phyloP scores from a whole-genome alignment of 2,888 invertebrate species.

The Tenthredo livida region DNA sequence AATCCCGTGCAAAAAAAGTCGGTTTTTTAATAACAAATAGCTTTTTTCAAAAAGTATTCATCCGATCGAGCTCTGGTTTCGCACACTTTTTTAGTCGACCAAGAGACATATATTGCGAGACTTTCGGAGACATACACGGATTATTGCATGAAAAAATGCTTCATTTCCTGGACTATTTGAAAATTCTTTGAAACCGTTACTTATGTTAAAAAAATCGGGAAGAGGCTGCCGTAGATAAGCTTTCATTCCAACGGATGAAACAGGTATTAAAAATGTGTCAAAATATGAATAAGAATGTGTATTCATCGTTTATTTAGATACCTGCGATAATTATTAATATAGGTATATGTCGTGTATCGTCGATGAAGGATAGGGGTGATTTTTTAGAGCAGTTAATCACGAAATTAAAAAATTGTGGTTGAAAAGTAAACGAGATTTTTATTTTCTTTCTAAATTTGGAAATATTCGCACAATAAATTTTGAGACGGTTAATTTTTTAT shows the following conservation, averaged over 20 bases:
- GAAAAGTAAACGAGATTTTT: background rate
- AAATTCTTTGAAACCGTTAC: background rate
- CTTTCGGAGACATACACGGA: no score
- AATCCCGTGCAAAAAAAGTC: no score
- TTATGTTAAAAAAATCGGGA: background rate
- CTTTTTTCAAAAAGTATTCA: no score
- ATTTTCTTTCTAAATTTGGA: background rate
- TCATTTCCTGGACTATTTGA: no score
- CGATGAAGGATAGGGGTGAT: background rate
- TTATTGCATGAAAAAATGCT: no score
- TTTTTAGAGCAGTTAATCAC: background rate
- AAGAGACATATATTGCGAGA: no score
- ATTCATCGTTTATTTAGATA: background rate
- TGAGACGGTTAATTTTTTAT: background rate
- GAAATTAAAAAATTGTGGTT: background rate
- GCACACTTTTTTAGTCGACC: no score
- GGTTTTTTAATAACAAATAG: no score
- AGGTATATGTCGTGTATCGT: background rate
- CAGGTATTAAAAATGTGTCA: slow-evolving; percentile 4
- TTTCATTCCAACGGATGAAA: slow-evolving; percentile 6
- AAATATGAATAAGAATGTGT: slow-evolving; percentile 20
- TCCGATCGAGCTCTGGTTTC: no score
- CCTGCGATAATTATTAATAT: background rate
- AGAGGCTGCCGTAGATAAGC: background rate
- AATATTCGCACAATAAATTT: background rate